A percentile compares a stretch with the other conserved stretches of the same genome.
phyloP scores from a whole-genome alignment of 2,888 invertebrate genomes.

The Tinea trinotella region DNA sequence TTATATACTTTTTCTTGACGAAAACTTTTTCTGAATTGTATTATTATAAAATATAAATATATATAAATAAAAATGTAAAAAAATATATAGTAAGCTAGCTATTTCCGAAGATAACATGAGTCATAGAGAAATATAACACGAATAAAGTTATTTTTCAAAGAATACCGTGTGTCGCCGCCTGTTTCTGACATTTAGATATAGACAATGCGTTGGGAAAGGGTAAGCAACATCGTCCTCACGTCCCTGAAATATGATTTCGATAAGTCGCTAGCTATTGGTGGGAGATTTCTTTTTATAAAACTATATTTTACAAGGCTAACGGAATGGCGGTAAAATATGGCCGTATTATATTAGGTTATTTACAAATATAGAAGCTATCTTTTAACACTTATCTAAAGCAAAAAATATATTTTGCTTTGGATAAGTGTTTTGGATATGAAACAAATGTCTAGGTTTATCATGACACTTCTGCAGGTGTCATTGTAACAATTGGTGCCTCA shows the following conservation, averaged over 20 bases:
- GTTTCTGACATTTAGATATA: constrained; percentile 67
- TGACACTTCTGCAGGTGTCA: too few species aligned
- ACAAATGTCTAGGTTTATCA: too few species aligned
- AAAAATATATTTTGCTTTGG: too few species aligned
- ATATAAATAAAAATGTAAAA: neutral
- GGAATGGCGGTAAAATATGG: constrained; percentile 1
- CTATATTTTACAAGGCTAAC: constrained; percentile 42
- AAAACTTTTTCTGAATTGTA: too few species aligned
- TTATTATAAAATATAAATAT: too few species aligned
- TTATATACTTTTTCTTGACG: too few species aligned
- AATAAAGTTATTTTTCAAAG: constrained; percentile 62
- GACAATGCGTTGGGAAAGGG: constrained; percentile 60
- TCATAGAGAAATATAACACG: constrained; percentile 53
- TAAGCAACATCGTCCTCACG: constrained; percentile 56
- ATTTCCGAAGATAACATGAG: constrained; percentile 28
- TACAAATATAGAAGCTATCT: neutral
- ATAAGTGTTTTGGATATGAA: too few species aligned
- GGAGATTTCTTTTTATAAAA: constrained; percentile 52
- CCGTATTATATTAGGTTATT: neutral
- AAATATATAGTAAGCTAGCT: constrained; percentile 2
- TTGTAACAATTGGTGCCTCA: too few species aligned
- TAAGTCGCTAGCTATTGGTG: constrained; percentile 65
- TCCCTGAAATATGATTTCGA: constrained; percentile 70
- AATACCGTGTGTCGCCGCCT: constrained; percentile 64
- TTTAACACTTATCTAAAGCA: neutral